Conservation (phyloP, 2,888 invertebrate genomes). For the Temnothorax ravouxi region DNA sequence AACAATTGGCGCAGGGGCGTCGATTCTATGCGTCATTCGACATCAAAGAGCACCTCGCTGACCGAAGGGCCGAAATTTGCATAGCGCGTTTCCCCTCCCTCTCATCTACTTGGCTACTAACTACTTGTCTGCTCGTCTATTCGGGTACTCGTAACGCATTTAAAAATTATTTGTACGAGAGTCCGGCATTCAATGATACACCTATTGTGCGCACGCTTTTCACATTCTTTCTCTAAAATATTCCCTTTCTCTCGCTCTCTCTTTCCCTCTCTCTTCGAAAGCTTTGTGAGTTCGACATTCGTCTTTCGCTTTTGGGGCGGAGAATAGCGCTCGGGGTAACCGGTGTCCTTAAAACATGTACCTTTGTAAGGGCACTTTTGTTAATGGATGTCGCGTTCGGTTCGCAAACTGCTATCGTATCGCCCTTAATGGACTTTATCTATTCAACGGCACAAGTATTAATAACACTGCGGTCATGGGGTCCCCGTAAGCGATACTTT, state of each 20-base stretch:
- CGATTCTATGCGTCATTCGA: slow-evolving; percentile 72
- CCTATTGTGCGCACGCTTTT: slow-evolving; percentile 44
- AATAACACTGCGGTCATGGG: slow-evolving; percentile 46
- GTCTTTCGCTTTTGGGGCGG: slow-evolving; percentile 34
- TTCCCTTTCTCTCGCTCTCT: not conserved
- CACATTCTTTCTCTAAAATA: slow-evolving; percentile 44
- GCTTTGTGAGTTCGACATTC: slow-evolving; percentile 40
- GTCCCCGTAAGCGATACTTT: slow-evolving; percentile 50
- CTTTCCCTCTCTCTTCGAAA: not conserved
- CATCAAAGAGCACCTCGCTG: slow-evolving; percentile 61
- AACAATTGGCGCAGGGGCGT: slow-evolving; percentile 63
- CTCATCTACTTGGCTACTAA: not conserved
- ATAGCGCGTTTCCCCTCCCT: slow-evolving; percentile 48
- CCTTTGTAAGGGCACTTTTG: slow-evolving; percentile 42
- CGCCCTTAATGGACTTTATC: slow-evolving; percentile 52
- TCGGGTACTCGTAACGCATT: slow-evolving; percentile 34
- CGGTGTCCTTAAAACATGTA: slow-evolving; percentile 41
- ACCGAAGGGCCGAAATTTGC: slow-evolving; percentile 66
- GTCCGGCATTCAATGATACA: slow-evolving; percentile 5
- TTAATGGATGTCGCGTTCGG: slow-evolving; percentile 42
- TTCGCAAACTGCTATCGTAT: slow-evolving; percentile 42
- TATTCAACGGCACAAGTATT: slow-evolving; percentile 52
- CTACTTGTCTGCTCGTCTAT: not conserved
- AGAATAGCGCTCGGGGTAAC: not conserved
- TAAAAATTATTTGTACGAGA: slow-evolving; percentile 52